A percentile compares a stretch with the other conserved stretches of the same genome.
Evolutionary conservation across 1,140 invertebrate genomes (phyloP).

Genomic region (Choristoneura fumiferana): DNA sequence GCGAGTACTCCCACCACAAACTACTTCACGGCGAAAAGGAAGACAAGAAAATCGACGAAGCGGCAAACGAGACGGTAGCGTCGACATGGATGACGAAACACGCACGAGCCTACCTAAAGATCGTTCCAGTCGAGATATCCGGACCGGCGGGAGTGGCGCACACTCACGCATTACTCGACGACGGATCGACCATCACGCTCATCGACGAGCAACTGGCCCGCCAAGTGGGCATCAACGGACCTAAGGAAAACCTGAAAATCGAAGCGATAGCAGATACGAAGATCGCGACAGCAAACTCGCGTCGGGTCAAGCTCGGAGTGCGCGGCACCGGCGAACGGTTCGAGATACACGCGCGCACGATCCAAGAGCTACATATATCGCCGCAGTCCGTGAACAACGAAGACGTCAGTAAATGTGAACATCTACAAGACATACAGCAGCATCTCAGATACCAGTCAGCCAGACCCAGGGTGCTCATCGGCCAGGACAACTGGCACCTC

Average conservation of each 20-base stretch:
- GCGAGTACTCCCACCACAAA: too few species aligned
- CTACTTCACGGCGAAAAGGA: too few species aligned
- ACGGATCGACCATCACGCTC: not conserved
- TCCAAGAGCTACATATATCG: too few species aligned
- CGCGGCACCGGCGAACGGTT: too few species aligned
- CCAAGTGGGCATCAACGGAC: not conserved
- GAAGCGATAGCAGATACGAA: not conserved
- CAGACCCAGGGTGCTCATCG: conserved; percentile 2
- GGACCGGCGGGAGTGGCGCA: not conserved
- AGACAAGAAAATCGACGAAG: too few species aligned
- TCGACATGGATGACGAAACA: too few species aligned
- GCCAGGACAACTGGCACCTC: conserved; percentile 23
- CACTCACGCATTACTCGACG: conserved; percentile 1
- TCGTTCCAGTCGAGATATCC: not conserved
- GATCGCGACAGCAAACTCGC: too few species aligned
- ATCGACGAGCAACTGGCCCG: not conserved
- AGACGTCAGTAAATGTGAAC: not conserved
- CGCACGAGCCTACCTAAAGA: not conserved
- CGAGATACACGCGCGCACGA: too few species aligned
- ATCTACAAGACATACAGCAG: not conserved
- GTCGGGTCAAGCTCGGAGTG: too few species aligned
- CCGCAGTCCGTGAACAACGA: not conserved
- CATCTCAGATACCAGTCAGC: not conserved
- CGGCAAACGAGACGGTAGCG: too few species aligned
- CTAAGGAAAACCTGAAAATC: not conserved